These are phyloP conservation scores for Romanogobio albipinnatus DNA, from an alignment of 2,113 vertebrate species.

Conservation along the genomic window DNA sequence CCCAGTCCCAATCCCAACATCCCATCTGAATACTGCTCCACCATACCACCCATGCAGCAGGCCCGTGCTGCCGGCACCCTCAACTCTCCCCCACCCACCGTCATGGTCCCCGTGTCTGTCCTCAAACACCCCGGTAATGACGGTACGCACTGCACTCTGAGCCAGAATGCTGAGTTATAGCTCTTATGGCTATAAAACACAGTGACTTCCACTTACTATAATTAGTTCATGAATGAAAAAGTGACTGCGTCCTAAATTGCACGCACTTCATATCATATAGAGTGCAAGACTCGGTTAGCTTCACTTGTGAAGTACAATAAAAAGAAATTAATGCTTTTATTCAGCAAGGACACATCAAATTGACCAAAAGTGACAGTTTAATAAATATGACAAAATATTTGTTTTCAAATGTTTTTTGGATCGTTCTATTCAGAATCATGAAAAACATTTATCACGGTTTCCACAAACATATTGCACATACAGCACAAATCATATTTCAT, in stretches of 20 bases:
- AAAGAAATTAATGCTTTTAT: neutral
- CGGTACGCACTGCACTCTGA: constrained; percentile 71
- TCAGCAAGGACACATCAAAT: neutral
- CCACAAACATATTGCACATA: neutral
- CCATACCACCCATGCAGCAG: constrained; percentile 81
- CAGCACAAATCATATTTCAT: too few relatives aligned
- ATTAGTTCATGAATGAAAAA: neutral
- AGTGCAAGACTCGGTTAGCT: neutral
- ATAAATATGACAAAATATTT: neutral
- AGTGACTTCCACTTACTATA: neutral
- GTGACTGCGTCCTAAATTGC: neutral
- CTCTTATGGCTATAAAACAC: neutral
- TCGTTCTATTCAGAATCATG: neutral
- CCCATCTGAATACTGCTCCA: constrained; percentile 80
- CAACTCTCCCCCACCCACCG: constrained; percentile 82
- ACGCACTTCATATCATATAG: neutral
- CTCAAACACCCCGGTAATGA: constrained; percentile 86
- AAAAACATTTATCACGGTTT: neutral
- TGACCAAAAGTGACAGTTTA: neutral
- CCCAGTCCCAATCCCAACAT: constrained; percentile 80
- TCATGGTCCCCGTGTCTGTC: constrained; percentile 83
- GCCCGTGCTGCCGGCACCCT: constrained; percentile 75
- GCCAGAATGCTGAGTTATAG: neutral
- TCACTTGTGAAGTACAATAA: too few relatives aligned
- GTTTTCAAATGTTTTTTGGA: neutral